These are phyloP conservation scores for Pogonocichla stellata DNA, from an alignment of 2,113 vertebrate genomes.

Conservation along the genomic window DNA sequence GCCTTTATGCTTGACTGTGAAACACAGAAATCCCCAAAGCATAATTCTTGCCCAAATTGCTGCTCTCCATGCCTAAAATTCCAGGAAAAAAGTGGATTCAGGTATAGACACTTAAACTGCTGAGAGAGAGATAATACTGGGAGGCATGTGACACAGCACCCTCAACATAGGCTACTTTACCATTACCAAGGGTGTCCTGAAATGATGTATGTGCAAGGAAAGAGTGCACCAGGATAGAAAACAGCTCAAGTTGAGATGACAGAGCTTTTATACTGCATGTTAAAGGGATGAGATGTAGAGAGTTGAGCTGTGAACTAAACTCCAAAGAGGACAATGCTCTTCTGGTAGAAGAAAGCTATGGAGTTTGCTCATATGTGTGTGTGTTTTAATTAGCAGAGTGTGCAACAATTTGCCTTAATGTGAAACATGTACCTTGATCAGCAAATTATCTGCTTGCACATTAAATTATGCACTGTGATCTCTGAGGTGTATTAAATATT, in stretches of 20 bases:
- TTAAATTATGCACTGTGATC: conserved; percentile 41
- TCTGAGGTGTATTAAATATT: conserved; percentile 42
- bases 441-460: conserved; percentile 38
- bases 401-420: conserved; percentile 2
- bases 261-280: background rate
- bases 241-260: background rate
- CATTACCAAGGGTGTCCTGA: background rate
- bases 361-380: background rate
- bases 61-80: background rate
- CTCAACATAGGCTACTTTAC: background rate
- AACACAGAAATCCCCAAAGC: background rate
- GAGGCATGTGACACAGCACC: background rate
- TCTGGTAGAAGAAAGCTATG: accelerated
- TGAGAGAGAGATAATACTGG: background rate
- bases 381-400: conserved; percentile 13
- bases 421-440: conserved; percentile 23
- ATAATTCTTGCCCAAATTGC: background rate
- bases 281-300: background rate
- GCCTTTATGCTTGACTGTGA: background rate
- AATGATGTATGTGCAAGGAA: background rate
- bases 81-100: background rate
- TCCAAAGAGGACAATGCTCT: background rate
- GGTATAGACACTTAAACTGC: background rate
- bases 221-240: accelerated
- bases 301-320: background rate